Evolutionary conservation across 2,797 vertebrate genomes (phyloP).

Genomic region (Eptatretus atami): DNA sequence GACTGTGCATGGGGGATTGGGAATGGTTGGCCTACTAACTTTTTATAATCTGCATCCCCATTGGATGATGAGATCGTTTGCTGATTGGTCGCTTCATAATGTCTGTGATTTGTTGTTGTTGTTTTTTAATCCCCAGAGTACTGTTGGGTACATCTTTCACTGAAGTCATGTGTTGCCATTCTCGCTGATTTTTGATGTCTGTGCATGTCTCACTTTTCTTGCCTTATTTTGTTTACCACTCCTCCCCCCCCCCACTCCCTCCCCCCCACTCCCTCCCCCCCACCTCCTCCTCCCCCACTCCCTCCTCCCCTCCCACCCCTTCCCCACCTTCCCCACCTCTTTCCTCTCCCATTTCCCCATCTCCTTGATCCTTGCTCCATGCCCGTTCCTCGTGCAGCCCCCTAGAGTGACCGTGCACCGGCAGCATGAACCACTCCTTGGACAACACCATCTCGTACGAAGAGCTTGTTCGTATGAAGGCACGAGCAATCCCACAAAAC

Average conservation of each 20-base stretch:
- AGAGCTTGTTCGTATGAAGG: slow-evolving; percentile 79
- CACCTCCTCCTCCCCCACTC: background rate
- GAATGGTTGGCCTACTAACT: no score
- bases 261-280: background rate
- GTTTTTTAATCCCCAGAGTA: background rate
- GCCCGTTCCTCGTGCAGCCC: background rate
- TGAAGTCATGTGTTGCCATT: no score
- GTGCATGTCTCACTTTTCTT: background rate
- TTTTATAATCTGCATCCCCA: no score
- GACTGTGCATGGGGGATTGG: no score
- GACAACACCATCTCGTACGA: slow-evolving; percentile 74
- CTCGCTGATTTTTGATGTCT: background rate
- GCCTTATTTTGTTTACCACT: background rate
- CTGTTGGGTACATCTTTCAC: background rate
- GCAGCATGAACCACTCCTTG: slow-evolving; percentile 70
- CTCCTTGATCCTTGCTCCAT: background rate
- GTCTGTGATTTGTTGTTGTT: no score
- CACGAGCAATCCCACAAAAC: slow-evolving; percentile 64
- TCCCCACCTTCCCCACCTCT: slow-evolving; percentile 4
- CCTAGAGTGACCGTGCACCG: no score
- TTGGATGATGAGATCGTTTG: no score
- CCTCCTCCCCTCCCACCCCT: background rate
- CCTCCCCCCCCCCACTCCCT: background rate
- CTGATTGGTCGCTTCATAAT: no score
- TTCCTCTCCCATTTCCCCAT: slow-evolving; percentile 13